Evolutionary conservation across 2,888 invertebrate genomes (phyloP).

Genomic region (Labia minor): DNA sequence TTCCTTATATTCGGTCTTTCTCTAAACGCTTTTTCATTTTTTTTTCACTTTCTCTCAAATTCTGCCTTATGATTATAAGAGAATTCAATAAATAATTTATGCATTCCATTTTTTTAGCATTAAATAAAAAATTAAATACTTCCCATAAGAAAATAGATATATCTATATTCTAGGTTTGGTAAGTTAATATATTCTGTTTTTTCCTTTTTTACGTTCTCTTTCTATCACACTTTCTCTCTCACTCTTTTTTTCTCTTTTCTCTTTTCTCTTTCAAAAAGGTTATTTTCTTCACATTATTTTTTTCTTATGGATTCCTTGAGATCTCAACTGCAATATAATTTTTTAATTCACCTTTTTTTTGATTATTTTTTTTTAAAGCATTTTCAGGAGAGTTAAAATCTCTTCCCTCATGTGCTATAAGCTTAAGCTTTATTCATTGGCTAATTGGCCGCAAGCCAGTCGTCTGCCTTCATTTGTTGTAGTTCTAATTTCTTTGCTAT

Average conservation of each 20-base stretch:
- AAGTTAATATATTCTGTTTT: no score
- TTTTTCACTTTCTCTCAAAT: background rate
- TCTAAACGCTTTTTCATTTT: conserved; percentile 19
- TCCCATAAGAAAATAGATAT: conserved; percentile 24
- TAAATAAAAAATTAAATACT: conserved; percentile 21
- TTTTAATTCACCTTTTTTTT: no score
- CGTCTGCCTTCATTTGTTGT: background rate
- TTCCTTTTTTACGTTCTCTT: conserved; percentile 22
- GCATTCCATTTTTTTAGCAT: conserved; percentile 22
- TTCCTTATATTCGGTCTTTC: conserved; percentile 14
- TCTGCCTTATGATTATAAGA: background rate
- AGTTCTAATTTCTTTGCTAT: background rate
- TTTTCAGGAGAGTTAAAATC: background rate
- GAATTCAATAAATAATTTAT: background rate
- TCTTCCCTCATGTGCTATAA: background rate
- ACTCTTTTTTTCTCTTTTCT: conserved; percentile 21
- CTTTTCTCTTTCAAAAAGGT: no score
- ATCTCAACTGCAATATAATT: conserved; percentile 8
- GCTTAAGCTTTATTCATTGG: background rate
- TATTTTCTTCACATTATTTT: background rate
- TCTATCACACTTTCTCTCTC: conserved; percentile 25
- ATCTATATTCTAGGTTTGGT: conserved; percentile 26
- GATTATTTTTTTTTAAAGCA: background rate
- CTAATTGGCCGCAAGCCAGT: background rate
- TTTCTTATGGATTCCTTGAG: background rate